phyloP scores from a whole-genome alignment of 2,888 invertebrate species.

The Mellilla xanthometata region DNA sequence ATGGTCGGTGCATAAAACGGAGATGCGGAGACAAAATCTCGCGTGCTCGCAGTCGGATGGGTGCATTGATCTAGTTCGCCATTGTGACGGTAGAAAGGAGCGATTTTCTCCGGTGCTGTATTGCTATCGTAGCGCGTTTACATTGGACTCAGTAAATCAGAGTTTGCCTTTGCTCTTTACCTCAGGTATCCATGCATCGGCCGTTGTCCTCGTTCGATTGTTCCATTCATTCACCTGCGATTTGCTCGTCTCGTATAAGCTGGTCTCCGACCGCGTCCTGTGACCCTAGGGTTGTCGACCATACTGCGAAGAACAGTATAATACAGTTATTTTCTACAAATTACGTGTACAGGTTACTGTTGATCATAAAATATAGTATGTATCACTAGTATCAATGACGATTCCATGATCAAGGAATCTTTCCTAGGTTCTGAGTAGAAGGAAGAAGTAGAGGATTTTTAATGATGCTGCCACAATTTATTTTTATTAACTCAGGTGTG shows the following conservation, averaged over 20 bases:
- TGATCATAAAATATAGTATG: too few species aligned
- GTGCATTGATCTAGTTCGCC: constrained; percentile 53
- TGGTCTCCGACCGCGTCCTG: constrained; percentile 45
- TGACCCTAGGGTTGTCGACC: constrained; percentile 43
- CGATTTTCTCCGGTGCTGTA: constrained; percentile 65
- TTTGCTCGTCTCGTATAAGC: constrained; percentile 60
- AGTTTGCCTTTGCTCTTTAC: constrained; percentile 44
- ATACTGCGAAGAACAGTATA: too few species aligned
- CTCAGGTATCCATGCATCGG: constrained; percentile 63
- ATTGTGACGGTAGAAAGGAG: constrained; percentile 56
- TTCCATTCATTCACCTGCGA: constrained; percentile 63
- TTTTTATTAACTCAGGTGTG: too few species aligned
- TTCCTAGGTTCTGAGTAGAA: too few species aligned
- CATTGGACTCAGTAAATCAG: constrained; percentile 64
- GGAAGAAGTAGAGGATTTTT: too few species aligned
- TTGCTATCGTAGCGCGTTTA: constrained; percentile 48
- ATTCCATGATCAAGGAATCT: too few species aligned
- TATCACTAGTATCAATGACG: too few species aligned
- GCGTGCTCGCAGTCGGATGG: constrained; percentile 50
- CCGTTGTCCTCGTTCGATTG: constrained; percentile 50
- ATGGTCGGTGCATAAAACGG: constrained; percentile 38
- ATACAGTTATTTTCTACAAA: too few species aligned
- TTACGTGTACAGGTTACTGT: too few species aligned
- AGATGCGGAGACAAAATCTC: constrained; percentile 50
- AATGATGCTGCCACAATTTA: too few species aligned